Conservation (phyloP, 2,888 invertebrate species). For the Blera fallax region DNA sequence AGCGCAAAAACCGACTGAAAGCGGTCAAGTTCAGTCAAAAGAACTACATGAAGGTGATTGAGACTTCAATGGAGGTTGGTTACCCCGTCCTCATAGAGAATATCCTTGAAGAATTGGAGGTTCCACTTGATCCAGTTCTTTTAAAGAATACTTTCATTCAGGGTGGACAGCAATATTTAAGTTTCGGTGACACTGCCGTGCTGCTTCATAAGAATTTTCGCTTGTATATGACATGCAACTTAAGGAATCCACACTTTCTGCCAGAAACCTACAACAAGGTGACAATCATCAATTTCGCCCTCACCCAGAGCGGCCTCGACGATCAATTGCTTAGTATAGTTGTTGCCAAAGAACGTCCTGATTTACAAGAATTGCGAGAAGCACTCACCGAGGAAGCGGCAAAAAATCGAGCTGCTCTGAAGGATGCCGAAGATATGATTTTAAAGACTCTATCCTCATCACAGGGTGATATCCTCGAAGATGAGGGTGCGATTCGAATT, state of each 20-base stretch:
- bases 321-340: conserved; percentile 94
- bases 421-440: conserved; percentile 94
- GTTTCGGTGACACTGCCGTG: conserved; percentile 92
- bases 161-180: conserved; percentile 88
- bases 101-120: conserved; percentile 92
- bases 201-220: conserved; percentile 90
- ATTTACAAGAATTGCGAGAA: conserved; percentile 92
- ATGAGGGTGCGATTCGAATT: conserved; percentile 93
- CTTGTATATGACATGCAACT: conserved; percentile 93
- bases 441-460: conserved; percentile 90
- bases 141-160: conserved; percentile 90
- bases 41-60: conserved; percentile 83
- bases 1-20: conserved; percentile 82
- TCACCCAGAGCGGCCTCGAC: conserved; percentile 88
- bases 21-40: conserved; percentile 80
- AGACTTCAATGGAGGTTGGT: conserved; percentile 88
- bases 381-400: conserved; percentile 90
- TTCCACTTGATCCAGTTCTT: conserved; percentile 91
- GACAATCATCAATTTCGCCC: conserved; percentile 93
- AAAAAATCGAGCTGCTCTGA: conserved; percentile 90
- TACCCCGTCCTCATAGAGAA: conserved; percentile 92
- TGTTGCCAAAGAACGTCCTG: conserved; percentile 94
- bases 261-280: conserved; percentile 94
- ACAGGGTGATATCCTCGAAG: conserved; percentile 94
- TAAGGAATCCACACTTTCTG: conserved; percentile 93